Percentiles rank a stretch among this genome's conserved stretches.
phyloP scores from a whole-genome alignment of 2,888 invertebrate genomes.

The Platycheirus rosarum region DNA sequence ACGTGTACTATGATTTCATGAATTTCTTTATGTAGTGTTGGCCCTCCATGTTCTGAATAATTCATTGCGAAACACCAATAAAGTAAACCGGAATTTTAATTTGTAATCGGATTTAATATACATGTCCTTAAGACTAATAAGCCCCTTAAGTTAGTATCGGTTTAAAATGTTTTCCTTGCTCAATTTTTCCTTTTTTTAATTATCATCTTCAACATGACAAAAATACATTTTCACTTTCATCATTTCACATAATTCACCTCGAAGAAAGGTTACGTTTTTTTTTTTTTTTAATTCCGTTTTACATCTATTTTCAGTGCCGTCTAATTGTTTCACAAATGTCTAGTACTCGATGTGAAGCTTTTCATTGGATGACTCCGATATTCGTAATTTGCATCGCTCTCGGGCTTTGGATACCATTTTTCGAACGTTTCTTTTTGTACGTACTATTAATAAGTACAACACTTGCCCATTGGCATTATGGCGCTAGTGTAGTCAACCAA shows the following conservation, averaged over 20 bases:
- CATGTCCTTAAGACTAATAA: too few species aligned
- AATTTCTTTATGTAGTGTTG: too few species aligned
- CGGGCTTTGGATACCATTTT: slow-evolving; percentile 80
- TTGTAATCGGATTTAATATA: too few species aligned
- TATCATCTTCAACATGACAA: too few species aligned
- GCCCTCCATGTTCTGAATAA: too few species aligned
- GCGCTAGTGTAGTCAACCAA: slow-evolving; percentile 95
- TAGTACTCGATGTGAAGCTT: slow-evolving; percentile 93
- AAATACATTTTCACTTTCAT: slow-evolving; percentile 9
- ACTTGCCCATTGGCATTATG: slow-evolving; percentile 94
- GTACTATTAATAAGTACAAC: slow-evolving; percentile 88
- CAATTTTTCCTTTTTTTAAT: too few species aligned
- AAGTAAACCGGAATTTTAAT: too few species aligned
- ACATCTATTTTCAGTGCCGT: slow-evolving; percentile 89
- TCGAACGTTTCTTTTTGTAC: slow-evolving; percentile 89
- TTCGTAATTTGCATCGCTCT: slow-evolving; percentile 78
- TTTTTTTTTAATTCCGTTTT: slow-evolving; percentile 28
- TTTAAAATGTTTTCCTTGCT: too few species aligned
- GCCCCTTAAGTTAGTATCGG: too few species aligned
- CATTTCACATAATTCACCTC: background rate
- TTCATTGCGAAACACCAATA: too few species aligned
- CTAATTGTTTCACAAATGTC: slow-evolving; percentile 99
- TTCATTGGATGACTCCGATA: slow-evolving; percentile 82
- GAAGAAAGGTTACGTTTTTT: background rate
- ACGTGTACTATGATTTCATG: too few species aligned